Conservation (phyloP, 2,797 vertebrate species). For the Macropodus opercularis region DNA sequence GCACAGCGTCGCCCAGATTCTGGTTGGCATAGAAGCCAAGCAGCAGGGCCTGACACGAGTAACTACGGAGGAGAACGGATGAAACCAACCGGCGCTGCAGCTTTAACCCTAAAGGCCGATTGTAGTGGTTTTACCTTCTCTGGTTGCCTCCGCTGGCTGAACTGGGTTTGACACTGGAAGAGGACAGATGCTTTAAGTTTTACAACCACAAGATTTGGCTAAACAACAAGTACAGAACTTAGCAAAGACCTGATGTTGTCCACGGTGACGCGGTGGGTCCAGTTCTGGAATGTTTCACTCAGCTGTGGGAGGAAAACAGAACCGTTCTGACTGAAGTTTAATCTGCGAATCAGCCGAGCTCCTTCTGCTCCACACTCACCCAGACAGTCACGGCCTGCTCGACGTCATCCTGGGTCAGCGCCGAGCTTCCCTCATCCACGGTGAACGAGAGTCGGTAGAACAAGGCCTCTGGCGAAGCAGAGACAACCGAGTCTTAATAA, state of each 20-base stretch:
- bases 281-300: conserved; percentile 88
- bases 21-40: conserved; percentile 81
- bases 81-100: no score
- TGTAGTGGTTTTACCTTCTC: conserved; percentile 41
- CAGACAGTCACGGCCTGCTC: conserved; percentile 79
- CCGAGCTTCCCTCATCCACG: conserved; percentile 64
- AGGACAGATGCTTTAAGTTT: not conserved
- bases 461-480: conserved; percentile 82
- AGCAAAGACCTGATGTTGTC: conserved; percentile 86
- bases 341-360: no score
- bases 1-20: conserved; percentile 81
- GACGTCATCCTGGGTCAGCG: conserved; percentile 64
- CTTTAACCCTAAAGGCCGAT: no score
- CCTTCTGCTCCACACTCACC: conserved; percentile 84
- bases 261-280: conserved; percentile 87
- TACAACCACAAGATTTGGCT: no score
- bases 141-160: not conserved
- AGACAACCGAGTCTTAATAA: conserved; percentile 28
- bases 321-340: no score
- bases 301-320: conserved; percentile 85
- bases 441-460: conserved; percentile 86
- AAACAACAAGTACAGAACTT: no score
- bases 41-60: conserved; percentile 85
- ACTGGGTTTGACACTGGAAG: conserved; percentile 46
- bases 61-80: conserved; percentile 69